A percentile compares a stretch with the other conserved stretches of the same genome.
phyloP scores from a whole-genome alignment of 2,888 invertebrate genomes.

The Oithona nana region DNA sequence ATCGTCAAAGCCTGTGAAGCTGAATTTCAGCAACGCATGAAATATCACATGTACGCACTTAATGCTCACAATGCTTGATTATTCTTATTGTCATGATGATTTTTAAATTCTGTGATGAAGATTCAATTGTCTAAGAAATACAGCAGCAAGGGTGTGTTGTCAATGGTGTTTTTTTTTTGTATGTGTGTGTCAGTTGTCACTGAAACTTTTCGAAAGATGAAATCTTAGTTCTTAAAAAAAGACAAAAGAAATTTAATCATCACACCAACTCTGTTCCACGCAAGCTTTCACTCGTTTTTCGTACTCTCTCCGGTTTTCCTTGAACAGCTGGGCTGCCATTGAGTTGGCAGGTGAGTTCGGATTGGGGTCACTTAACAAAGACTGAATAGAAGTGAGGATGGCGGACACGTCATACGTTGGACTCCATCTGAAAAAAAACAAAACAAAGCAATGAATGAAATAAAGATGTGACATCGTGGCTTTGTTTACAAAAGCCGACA shows the following conservation, averaged over 20 bases:
- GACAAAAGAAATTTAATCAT: slow-evolving; percentile 14
- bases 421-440: slow-evolving; percentile 27
- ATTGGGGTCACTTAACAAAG: slow-evolving; percentile 72
- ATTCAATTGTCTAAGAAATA: no score
- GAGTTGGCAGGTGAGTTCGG: slow-evolving; percentile 99
- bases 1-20: slow-evolving; percentile 1
- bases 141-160: no score
- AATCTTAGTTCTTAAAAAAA: no score
- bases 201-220: no score
- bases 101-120: no score
- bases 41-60: neutral
- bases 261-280: slow-evolving; percentile 87
- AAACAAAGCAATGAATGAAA: neutral
- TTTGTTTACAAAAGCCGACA: no score
- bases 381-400: slow-evolving; percentile 96
- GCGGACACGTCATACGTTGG: slow-evolving; percentile 99
- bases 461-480: no score
- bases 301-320: slow-evolving; percentile 96
- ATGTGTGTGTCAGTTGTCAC: no score
- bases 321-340: slow-evolving; percentile 96
- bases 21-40: slow-evolving; percentile 1
- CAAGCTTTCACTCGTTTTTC: slow-evolving; percentile 98
- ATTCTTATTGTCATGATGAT: no score
- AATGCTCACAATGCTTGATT: neutral
- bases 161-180: no score